Conservation (phyloP, 1,140 invertebrate genomes). For the Meloidogyne exigua region DNA sequence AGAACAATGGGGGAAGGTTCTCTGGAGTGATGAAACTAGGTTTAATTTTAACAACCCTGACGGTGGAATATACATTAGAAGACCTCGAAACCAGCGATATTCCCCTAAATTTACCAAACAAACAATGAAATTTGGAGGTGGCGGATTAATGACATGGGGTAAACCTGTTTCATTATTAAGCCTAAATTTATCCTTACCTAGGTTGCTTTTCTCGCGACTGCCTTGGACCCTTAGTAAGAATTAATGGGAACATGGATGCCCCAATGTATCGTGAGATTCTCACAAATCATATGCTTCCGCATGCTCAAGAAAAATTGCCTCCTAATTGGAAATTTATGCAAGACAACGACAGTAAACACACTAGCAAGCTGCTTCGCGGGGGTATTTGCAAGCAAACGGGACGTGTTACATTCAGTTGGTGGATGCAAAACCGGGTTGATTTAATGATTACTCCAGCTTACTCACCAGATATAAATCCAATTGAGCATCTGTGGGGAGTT, state of each 20-base stretch:
- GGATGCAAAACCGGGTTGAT: not conserved
- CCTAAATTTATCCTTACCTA: not conserved
- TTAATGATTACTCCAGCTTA: not conserved
- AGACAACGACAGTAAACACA: slow-evolving; percentile 18
- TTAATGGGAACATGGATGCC: slow-evolving; percentile 62
- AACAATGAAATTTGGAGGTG: slow-evolving; percentile 64
- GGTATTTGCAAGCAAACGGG: not conserved
- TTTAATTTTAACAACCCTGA: slow-evolving; percentile 43
- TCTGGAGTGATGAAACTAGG: slow-evolving; percentile 51
- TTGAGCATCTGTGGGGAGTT: not conserved
- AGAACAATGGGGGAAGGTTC: slow-evolving; percentile 40
- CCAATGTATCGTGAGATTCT: slow-evolving; percentile 25
- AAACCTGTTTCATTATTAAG: not conserved
- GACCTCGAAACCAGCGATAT: slow-evolving; percentile 39
- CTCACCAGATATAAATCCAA: not conserved
- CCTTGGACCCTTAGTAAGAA: slow-evolving; percentile 58
- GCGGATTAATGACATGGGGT: slow-evolving; percentile 61
- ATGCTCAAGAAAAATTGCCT: slow-evolving; percentile 1
- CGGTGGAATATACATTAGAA: slow-evolving; percentile 32
- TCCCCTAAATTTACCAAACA: slow-evolving; percentile 35
- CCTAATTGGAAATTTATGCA: not conserved
- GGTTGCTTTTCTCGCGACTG: slow-evolving; percentile 54
- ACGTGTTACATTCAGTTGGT: not conserved
- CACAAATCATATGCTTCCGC: slow-evolving; percentile 21
- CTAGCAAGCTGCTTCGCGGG: not conserved